phyloP scores from a whole-genome alignment of 1,140 invertebrate genomes.

The Palaemon carinicauda region DNA sequence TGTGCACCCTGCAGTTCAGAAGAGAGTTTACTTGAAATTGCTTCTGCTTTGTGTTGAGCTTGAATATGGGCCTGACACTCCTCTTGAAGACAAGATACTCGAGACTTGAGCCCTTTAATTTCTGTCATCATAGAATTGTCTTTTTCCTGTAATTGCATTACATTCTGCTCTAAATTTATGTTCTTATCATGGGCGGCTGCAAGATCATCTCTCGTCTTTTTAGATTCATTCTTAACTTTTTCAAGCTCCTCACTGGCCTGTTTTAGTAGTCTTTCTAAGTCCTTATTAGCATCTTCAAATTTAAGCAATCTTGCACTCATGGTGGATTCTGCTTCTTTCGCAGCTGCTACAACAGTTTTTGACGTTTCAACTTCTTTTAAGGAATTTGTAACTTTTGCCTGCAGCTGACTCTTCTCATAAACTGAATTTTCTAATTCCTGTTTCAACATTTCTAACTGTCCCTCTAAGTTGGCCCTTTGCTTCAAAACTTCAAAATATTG shows the following conservation, averaged over 20 bases:
- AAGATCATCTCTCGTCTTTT: neutral
- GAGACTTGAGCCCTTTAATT: conserved; percentile 5
- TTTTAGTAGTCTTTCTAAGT: conserved; percentile 26
- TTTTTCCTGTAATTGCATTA: conserved; percentile 11
- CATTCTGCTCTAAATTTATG: neutral
- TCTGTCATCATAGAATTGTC: conserved; percentile 4
- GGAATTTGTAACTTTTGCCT: neutral
- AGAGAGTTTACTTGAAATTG: neutral
- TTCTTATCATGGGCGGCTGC: neutral
- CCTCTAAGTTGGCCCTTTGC: conserved; percentile 47
- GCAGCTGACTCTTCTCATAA: conserved; percentile 33
- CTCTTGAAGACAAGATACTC: neutral
- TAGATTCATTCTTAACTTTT: neutral
- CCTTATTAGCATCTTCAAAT: conserved; percentile 26
- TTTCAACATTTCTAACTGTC: conserved; percentile 43
- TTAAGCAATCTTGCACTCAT: conserved; percentile 31
- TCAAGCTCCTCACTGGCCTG: neutral
- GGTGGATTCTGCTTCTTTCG: conserved; percentile 26
- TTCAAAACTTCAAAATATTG: conserved; percentile 55
- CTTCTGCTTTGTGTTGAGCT: conserved; percentile 29
- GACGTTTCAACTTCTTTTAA: conserved; percentile 12
- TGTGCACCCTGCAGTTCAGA: conserved; percentile 11
- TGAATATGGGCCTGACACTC: neutral
- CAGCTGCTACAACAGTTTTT: conserved; percentile 5
- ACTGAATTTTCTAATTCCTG: conserved; percentile 47